A percentile compares a stretch with the other conserved stretches of the same genome.
Evolutionary conservation across 2,797 vertebrate species (phyloP).

Genomic region (Phyllotis vaccarum): DNA sequence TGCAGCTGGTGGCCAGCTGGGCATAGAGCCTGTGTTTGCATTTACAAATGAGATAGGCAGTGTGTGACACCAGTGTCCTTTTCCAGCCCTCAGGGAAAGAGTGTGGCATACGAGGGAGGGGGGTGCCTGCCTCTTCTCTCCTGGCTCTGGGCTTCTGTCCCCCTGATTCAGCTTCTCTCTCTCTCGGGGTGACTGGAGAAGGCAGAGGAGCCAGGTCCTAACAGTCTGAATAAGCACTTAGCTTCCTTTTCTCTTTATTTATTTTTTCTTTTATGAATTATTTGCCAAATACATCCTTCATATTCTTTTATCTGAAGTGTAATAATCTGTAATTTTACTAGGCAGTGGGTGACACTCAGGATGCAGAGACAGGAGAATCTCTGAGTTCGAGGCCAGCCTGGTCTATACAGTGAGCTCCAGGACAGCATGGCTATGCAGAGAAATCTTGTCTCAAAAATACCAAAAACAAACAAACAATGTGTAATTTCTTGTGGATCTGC

Average conservation of each 20-base stretch:
- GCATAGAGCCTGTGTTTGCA: constrained; percentile 40
- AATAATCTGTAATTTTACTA: neutral
- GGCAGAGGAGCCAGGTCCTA: neutral
- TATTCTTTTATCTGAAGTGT: neutral
- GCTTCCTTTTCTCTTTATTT: neutral
- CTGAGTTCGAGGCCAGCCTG: neutral
- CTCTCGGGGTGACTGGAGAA: neutral
- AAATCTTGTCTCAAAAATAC: neutral
- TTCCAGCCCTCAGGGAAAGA: neutral
- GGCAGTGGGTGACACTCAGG: neutral
- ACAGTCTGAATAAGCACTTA: neutral
- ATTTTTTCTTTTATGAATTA: neutral
- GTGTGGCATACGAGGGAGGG: neutral
- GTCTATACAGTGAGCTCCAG: neutral
- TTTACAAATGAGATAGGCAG: constrained; percentile 60
- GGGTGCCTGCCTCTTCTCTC: neutral
- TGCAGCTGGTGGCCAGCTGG: neutral
- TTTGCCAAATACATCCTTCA: neutral
- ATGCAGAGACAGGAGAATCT: neutral
- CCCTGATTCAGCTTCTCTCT: neutral
- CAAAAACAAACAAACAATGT: neutral
- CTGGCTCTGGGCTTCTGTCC: neutral
- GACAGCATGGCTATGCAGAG: neutral
- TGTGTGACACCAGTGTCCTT: neutral
- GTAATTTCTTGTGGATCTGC: neutral